phyloP scores from a whole-genome alignment of 2,888 invertebrate genomes.

The Dascillus cervinus region DNA sequence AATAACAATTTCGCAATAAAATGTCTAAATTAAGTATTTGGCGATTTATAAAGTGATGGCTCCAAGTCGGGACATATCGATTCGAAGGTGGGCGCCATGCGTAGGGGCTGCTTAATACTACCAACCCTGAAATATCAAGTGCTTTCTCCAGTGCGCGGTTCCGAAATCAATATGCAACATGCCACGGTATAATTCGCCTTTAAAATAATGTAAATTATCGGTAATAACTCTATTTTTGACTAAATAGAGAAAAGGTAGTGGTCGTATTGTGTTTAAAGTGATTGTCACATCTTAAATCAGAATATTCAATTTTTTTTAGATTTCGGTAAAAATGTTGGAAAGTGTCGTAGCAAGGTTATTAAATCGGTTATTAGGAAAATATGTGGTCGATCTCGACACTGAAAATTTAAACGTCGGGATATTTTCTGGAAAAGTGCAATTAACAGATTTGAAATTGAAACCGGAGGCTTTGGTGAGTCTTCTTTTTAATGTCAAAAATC shows the following conservation, averaged over 20 bases:
- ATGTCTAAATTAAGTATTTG: no score
- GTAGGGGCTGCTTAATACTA: conserved; percentile 17
- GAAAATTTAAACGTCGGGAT: conserved; percentile 79
- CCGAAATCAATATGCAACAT: conserved; percentile 11
- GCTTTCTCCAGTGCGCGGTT: conserved; percentile 15
- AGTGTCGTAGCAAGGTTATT: conserved; percentile 71
- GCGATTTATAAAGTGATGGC: no score
- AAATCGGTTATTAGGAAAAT: conserved; percentile 73
- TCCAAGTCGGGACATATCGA: no score
- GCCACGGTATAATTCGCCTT: background rate
- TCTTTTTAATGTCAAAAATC: no score
- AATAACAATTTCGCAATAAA: no score
- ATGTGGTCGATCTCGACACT: conserved; percentile 73
- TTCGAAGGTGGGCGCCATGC: conserved; percentile 24
- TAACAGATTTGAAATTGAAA: conserved; percentile 69
- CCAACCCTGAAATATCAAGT: conserved; percentile 22
- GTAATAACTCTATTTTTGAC: background rate
- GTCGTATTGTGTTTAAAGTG: no score
- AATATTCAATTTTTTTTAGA: no score
- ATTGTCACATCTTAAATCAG: no score
- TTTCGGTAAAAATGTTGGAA: conserved; percentile 66
- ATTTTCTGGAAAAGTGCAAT: conserved; percentile 71
- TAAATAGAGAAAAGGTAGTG: background rate
- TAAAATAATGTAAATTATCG: background rate
- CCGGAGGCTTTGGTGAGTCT: conserved; percentile 75